Evolutionary conservation across 2,888 invertebrate genomes (phyloP).

Genomic region (Tetragonula carbonaria): DNA sequence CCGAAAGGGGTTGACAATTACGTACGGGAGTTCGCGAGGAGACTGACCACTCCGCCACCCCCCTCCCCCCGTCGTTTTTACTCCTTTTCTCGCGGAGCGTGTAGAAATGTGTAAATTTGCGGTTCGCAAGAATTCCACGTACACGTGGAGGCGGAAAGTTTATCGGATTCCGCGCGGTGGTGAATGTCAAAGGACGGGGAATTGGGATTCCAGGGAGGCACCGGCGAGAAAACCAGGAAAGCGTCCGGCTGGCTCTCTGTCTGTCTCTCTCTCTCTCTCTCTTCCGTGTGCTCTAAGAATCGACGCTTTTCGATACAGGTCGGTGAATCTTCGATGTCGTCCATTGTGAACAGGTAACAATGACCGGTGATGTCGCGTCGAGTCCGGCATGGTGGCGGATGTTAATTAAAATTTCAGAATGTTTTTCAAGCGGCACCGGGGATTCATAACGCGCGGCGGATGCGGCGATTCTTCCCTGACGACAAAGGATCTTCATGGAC

Average conservation of each 20-base stretch:
- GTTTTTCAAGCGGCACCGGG: constrained; percentile 11
- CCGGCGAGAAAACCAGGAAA: not conserved
- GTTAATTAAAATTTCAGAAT: constrained; percentile 48
- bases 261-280: too few species aligned
- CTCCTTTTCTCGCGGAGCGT: not conserved
- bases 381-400: not conserved
- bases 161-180: not conserved
- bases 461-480: not conserved
- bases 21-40: too few species aligned
- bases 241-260: not conserved
- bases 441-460: constrained; percentile 16
- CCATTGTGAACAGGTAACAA: constrained; percentile 28
- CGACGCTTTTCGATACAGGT: not conserved
- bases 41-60: not conserved
- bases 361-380: constrained; percentile 5
- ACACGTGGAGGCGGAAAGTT: not conserved
- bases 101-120: not conserved
- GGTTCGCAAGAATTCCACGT: not conserved
- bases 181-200: not conserved
- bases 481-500: constrained; percentile 28
- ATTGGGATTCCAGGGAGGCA: not conserved
- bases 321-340: constrained; percentile 10
- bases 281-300: not conserved
- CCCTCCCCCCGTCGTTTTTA: not conserved
- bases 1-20: too few species aligned